Percentiles rank a stretch among this genome's conserved stretches.
Conservation (phyloP, 2,888 invertebrate species). For the Heliconius ismenius region DNA sequence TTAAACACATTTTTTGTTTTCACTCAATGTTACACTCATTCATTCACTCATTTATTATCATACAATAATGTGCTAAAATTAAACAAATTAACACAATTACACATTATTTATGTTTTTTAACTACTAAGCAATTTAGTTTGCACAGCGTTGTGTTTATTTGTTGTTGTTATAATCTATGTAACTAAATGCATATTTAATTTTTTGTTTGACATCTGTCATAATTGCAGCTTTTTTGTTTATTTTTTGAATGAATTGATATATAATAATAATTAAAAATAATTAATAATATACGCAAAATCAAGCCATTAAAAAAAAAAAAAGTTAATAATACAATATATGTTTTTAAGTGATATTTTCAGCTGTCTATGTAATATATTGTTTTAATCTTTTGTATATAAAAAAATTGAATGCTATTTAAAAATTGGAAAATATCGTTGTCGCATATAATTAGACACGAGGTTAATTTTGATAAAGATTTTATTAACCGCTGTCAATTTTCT, state of each 20-base stretch:
- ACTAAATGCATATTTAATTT: neutral
- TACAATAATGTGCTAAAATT: constrained; percentile 13
- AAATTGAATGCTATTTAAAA: neutral
- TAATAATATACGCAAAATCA: too few relatives aligned
- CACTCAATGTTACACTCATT: neutral
- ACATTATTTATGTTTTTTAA: constrained; percentile 3
- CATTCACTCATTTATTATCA: constrained; percentile 14
- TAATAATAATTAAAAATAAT: too few relatives aligned
- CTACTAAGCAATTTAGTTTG: neutral
- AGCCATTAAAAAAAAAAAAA: too few relatives aligned
- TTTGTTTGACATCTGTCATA: neutral
- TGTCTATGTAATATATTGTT: neutral
- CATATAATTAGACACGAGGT: neutral
- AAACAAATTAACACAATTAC: neutral
- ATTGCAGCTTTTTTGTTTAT: neutral
- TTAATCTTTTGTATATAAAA: neutral
- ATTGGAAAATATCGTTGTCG: neutral
- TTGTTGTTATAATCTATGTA: neutral
- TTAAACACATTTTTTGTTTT: neutral
- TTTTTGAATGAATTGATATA: neutral
- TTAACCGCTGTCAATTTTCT: neutral
- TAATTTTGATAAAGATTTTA: neutral
- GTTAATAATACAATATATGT: too few relatives aligned
- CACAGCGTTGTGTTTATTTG: constrained; percentile 2
- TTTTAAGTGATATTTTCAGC: too few relatives aligned